These are phyloP conservation scores for Catostylus mosaicus DNA, from an alignment of 30 jellyfish, hydroid and myxozoan species.

Conservation along the genomic window DNA sequence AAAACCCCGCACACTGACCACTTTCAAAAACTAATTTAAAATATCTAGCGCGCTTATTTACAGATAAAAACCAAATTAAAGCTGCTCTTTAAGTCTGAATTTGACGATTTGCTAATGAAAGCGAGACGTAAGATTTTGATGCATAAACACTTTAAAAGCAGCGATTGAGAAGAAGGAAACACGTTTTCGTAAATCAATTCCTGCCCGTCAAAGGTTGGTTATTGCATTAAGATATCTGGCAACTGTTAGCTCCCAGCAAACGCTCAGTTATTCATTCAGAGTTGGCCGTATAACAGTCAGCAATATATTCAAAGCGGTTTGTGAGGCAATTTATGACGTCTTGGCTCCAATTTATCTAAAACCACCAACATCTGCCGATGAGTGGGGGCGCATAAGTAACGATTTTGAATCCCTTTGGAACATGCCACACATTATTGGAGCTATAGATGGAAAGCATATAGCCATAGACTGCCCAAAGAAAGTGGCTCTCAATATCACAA, in stretches of 20 bases:
- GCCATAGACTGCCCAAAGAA: slow-evolving; percentile 63
- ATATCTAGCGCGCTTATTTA: slow-evolving; percentile 5
- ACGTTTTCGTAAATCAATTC: slow-evolving; percentile 35
- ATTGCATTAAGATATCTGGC: slow-evolving; percentile 68
- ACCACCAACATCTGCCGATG: slow-evolving; percentile 51
- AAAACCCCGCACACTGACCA: background rate
- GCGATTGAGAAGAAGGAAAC: slow-evolving; percentile 37
- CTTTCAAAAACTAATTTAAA: slow-evolving; percentile 3
- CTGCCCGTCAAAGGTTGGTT: slow-evolving; percentile 52
- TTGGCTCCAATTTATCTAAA: slow-evolving; percentile 42
- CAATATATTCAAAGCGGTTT: slow-evolving; percentile 42
- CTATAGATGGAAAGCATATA: slow-evolving; percentile 80
- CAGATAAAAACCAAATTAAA: slow-evolving; percentile 16
- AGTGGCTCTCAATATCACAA: slow-evolving; percentile 40
- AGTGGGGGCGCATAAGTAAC: slow-evolving; percentile 47
- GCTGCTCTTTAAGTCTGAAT: slow-evolving; percentile 12
- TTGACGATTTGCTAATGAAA: slow-evolving; percentile 6
- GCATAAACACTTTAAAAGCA: slow-evolving; percentile 45
- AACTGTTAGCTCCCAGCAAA: slow-evolving; percentile 67
- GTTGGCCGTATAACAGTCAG: slow-evolving; percentile 61
- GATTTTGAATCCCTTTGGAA: slow-evolving; percentile 54
- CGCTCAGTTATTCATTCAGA: slow-evolving; percentile 58
- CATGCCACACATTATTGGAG: slow-evolving; percentile 82
- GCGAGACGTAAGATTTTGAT: slow-evolving; percentile 8
- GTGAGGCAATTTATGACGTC: slow-evolving; percentile 43